These are phyloP conservation scores for Choristoneura fumiferana DNA, from an alignment of 1,140 invertebrate genomes.

Conservation along the genomic window DNA sequence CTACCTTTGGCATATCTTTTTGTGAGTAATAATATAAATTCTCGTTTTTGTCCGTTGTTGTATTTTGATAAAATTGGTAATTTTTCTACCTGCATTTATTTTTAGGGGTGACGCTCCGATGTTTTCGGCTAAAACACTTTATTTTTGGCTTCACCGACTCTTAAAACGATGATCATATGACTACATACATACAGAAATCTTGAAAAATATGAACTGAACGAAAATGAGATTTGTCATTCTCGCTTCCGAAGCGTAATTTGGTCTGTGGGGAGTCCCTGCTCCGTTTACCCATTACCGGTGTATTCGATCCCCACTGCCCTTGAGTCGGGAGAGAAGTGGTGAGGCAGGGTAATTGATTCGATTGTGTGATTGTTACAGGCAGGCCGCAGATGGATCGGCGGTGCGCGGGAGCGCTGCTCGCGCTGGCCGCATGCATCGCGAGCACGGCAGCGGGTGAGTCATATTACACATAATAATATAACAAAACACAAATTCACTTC, in stretches of 20 bases:
- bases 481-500: too few relatives aligned
- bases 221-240: too few relatives aligned
- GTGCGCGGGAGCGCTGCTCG: conserved; percentile 72
- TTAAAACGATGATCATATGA: too few relatives aligned
- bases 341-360: conserved; percentile 36
- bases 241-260: neutral
- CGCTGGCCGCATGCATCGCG: conserved; percentile 72
- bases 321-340: neutral
- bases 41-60: too few relatives aligned
- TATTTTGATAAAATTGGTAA: neutral
- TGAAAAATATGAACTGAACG: too few relatives aligned
- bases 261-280: neutral
- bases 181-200: too few relatives aligned
- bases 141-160: too few relatives aligned
- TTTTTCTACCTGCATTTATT: conserved; percentile 5
- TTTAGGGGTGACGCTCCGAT: neutral
- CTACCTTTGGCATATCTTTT: too few relatives aligned
- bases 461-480: neutral
- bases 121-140: too few relatives aligned
- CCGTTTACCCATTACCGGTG: conserved; percentile 15
- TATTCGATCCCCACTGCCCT: conserved; percentile 15
- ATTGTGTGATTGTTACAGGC: conserved; percentile 56
- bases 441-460: conserved; percentile 59
- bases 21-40: too few relatives aligned
- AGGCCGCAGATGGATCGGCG: conserved; percentile 69